Base-by-base conservation (phyloP, 2,888 invertebrate genomes). In the Micoletzkya japonica region DNA sequence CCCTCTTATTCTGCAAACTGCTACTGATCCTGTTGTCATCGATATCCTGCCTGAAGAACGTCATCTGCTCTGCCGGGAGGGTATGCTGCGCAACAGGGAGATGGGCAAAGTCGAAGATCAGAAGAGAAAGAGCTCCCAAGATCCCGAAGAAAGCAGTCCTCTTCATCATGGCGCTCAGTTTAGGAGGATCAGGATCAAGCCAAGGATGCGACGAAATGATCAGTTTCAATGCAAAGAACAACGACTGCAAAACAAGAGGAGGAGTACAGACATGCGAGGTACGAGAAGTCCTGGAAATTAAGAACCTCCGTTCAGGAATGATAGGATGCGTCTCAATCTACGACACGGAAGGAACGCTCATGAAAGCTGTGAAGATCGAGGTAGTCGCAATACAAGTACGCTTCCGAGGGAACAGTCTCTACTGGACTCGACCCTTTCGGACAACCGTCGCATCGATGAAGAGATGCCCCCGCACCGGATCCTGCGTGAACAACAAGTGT, bases 391-490 rank as follows among this genome's bases (percentile, higher is more conserved):
- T n/a, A n/a, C n/a, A n/a, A n/a, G n/a, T n/a, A n/a, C n/a, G n/a
- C n/a, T n/a, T n/a, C n/a, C n/a, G n/a, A n/a, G n/a, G n/a, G n/a
- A n/a, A n/a, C n/a, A n/a, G n/a, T 2, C 49, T 28, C 30, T 61
- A 34, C 49, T 10, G 20, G 7, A 61, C 63, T 3, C 28, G 30
- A 3, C 30, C 39, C 63, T 44, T 39, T 28, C 24, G 30, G 14
- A 10, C 30, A 3, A 28, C 6, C 4, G 60, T 60, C 4, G 60
- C 60, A 26, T 60, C 60, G 1, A 32, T 28, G 28, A 60, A 60
- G 60, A n/a, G 60, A 37, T 60, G 44, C 44, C 60, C 60, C 14
- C 7, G 10, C 4, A 28, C 44, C 14, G 60, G 60, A 28, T 60
- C 60, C 3, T 60, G 60, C 28, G 7, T 26, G 24, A 44, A 28